Base-by-base conservation (phyloP, 2,888 invertebrate species). In the Cephus runcator region DNA sequence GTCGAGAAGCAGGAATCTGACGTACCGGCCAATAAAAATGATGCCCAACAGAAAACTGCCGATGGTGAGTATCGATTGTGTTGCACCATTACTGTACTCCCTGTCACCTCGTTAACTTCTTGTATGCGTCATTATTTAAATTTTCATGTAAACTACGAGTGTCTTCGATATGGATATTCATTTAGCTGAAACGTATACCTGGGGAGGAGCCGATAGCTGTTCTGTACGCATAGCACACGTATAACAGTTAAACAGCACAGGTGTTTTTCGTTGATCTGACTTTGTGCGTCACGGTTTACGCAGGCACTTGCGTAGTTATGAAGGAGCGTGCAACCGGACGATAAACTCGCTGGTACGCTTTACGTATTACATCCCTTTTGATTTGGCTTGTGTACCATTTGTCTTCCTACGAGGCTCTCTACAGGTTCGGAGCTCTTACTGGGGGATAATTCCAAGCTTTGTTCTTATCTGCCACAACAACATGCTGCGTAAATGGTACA, bases 1-100 rank as follows among this genome's bases (percentile, higher is more conserved):
- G 82, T 79, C 4, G 91, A 90, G 15, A 90, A 88, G 73, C 76
- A 82, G 1, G 88, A 89, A 31, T 30, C 85, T n/a, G 87, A 82
- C 11, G 73, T 76, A 31, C 15, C 56, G 23, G 78, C 81, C n/a
- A 75, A 76, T n/a, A 87, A 87, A 75, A 83, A 79, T 69, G 88
- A 89, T 36, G 79, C 83, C 76, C 85, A 82, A 76, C 87, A 86
- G 71, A 89, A 90, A 79, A 75, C 82, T 11, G 79, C 82, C 0
- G 90, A 90, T 76, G 87, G 90, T 90, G 80, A 89, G 89, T 88
- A 11, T 75, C 77, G 30, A 30, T 34, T 71, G 6, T 71, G 1
- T 15, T n/a, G 23, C 35, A 36, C 4, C 30, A 11, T 73, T 11
- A 11, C 12, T 30, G 15, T 12, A 33, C 23, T 30, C 15, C 11